These are phyloP conservation scores for Gadopsis marmoratus DNA, from an alignment of 2,797 vertebrate species.

Conservation along the genomic window DNA sequence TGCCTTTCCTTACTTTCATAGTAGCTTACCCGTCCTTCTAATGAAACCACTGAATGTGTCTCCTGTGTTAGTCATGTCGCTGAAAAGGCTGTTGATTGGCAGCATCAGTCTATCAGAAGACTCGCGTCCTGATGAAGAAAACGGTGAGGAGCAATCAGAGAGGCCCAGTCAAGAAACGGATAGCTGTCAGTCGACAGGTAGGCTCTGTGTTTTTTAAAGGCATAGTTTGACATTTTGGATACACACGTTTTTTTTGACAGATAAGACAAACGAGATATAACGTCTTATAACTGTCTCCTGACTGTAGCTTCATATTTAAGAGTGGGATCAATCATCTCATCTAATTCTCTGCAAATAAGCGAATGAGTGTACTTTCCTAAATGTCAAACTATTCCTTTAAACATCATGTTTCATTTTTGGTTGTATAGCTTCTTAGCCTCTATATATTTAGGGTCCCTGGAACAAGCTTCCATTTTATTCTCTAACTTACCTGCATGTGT, in stretches of 20 bases:
- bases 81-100: slow-evolving; percentile 87
- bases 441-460: no score
- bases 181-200: slow-evolving; percentile 69
- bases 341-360: not conserved
- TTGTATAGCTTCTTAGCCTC: not conserved
- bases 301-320: not conserved
- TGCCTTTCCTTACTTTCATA: not conserved
- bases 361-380: not conserved
- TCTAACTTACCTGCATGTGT: not conserved
- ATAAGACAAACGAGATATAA: not conserved
- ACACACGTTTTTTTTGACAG: no score
- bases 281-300: no score
- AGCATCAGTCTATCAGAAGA: slow-evolving; percentile 85
- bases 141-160: slow-evolving; percentile 66
- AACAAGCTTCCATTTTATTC: not conserved
- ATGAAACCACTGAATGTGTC: slow-evolving; percentile 33
- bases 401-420: not conserved
- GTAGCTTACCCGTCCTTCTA: slow-evolving; percentile 7
- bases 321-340: not conserved
- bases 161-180: slow-evolving; percentile 58
- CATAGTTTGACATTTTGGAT: not conserved
- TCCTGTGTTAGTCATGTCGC: slow-evolving; percentile 76
- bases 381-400: not conserved
- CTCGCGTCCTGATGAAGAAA: slow-evolving; percentile 70
- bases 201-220: not conserved